phyloP scores from a whole-genome alignment of 2,888 invertebrate species.

The Torymus auratus region DNA sequence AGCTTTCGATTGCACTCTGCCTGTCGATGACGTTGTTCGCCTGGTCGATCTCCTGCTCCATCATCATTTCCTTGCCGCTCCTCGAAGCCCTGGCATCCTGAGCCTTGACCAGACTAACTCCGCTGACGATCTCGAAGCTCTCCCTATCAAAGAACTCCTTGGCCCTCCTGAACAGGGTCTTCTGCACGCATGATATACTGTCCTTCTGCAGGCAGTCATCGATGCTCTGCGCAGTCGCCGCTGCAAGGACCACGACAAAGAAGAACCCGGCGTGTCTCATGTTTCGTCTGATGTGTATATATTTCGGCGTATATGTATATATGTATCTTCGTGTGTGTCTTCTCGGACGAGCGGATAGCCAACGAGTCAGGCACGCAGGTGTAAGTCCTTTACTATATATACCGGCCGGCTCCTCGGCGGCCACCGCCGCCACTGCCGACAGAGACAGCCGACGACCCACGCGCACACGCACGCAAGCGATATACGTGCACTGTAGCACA shows the following conservation, averaged over 20 bases:
- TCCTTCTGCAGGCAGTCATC: slow-evolving; percentile 81
- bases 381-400: slow-evolving; percentile 46
- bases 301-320: background rate
- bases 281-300: background rate
- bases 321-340: slow-evolving; percentile 10
- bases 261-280: slow-evolving; percentile 20
- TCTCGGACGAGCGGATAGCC: slow-evolving; percentile 34
- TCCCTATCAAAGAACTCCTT: slow-evolving; percentile 80
- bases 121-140: slow-evolving; percentile 79
- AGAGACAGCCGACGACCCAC: background rate
- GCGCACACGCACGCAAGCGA: background rate
- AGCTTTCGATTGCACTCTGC: slow-evolving; percentile 80
- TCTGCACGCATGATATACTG: slow-evolving; percentile 82
- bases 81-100: slow-evolving; percentile 72
- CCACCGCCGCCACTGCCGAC: background rate
- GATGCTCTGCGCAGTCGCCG: slow-evolving; percentile 73
- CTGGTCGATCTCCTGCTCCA: slow-evolving; percentile 77
- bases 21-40: slow-evolving; percentile 78
- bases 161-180: slow-evolving; percentile 79
- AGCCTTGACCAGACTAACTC: slow-evolving; percentile 78
- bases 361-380: slow-evolving; percentile 52
- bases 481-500: too few species aligned
- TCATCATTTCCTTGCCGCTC: slow-evolving; percentile 76
- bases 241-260: slow-evolving; percentile 61
- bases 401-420: slow-evolving; percentile 13